Base-by-base conservation (phyloP, 2,113 vertebrate genomes). In the Notiomystis cincta region DNA sequence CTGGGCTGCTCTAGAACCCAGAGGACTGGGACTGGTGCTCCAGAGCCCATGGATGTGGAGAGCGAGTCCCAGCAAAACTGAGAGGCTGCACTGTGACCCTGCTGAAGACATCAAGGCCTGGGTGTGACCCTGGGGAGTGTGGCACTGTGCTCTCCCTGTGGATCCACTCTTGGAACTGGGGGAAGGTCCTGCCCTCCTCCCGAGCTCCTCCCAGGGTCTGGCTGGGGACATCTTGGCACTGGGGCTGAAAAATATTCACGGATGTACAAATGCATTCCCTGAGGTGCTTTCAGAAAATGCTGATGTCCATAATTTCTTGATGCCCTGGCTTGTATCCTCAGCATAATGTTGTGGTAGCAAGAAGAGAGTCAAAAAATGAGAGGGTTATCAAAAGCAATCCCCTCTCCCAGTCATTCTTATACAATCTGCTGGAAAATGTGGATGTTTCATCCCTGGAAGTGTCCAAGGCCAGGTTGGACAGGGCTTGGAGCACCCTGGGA, bases 41-140 rank as follows among this genome's bases (percentile, higher is more conserved):
- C 45, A 79, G 24, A 66, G 20, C 25, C 44, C 2, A 1, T 0
- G 0, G 20, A 16, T 30, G 37, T 38, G 35, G 53, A 70, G 30
- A 70, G 21, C 16, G 23, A 44, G 11, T n/a, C 19, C n/a, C 58
- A 72, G 53, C 47, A 80, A 28, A 11, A 7, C 57, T 33, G n/a
- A 44, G 53, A 31, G n/a, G 58, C 10, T 47, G 44, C 2, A 2
- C 24, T 48, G 37, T 18, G 80, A 19, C 38, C 24, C 12, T 47
- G 44, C 6, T n/a, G 25, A 12, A 38, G 58, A 19, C 60, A 72
- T 25, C 38, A 3, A 6, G 71, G 50, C 9, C 37, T 28, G 44
- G 8, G 27, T 33, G 44, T 64, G 48, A 25, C 7, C 3, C 21
- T 31, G 35, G 48, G 45, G 72, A 66, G 19, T 47, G 21, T 0